phyloP scores from a whole-genome alignment of 2,888 invertebrate species.

The Cosmopolites sordidus region DNA sequence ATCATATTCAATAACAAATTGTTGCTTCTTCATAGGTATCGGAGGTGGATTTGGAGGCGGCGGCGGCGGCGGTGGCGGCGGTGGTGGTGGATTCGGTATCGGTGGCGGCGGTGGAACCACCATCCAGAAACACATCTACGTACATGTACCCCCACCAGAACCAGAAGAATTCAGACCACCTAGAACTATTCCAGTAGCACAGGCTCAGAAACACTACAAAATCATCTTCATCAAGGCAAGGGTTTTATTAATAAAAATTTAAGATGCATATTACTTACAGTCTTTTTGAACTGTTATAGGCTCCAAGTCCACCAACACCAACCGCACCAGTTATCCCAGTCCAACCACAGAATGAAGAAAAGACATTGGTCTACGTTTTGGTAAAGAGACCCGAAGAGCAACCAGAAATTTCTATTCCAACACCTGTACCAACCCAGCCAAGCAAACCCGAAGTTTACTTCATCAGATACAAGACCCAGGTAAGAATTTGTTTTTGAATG shows the following conservation, averaged over 20 bases:
- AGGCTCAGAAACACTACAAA: constrained; percentile 85
- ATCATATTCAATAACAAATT: background rate
- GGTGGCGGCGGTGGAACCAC: constrained; percentile 55
- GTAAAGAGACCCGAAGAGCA: constrained; percentile 88
- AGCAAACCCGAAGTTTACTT: constrained; percentile 91
- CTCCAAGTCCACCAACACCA: constrained; percentile 76
- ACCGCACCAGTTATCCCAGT: constrained; percentile 76
- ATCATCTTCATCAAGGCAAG: constrained; percentile 81
- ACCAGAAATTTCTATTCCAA: constrained; percentile 75
- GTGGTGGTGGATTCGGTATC: constrained; percentile 51
- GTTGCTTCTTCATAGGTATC: constrained; percentile 4
- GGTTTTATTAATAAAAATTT: background rate
- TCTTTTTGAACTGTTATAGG: constrained; percentile 39
- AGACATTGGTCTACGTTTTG: constrained; percentile 84
- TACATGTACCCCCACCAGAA: constrained; percentile 85
- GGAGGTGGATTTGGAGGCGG: constrained; percentile 26
- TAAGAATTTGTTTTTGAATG: too few relatives aligned
- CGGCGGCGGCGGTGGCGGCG: constrained; percentile 31
- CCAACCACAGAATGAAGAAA: constrained; percentile 81
- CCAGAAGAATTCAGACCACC: constrained; percentile 66
- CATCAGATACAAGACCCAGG: constrained; percentile 80
- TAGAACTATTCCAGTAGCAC: constrained; percentile 64
- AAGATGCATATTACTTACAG: background rate
- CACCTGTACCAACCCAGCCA: constrained; percentile 75
- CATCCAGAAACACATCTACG: constrained; percentile 84